Conservation (phyloP, 2,113 vertebrate species). For the Clinocottus analis region DNA sequence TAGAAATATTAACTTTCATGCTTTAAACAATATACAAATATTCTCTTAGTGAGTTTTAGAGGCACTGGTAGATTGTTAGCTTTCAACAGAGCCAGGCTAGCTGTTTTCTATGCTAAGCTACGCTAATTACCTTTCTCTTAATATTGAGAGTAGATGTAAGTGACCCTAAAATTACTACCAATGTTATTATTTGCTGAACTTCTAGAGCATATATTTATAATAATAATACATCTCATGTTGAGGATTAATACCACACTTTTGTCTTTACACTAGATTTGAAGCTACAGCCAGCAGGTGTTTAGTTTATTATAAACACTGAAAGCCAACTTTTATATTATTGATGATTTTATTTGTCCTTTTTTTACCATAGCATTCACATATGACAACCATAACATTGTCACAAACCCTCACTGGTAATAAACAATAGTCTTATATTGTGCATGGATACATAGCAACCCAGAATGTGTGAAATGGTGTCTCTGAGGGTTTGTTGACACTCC, state of each 20-base stretch:
- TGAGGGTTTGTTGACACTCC: constrained; percentile 66
- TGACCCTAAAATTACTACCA: neutral
- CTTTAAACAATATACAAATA: neutral
- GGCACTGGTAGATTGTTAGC: neutral
- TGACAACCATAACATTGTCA: constrained; percentile 6
- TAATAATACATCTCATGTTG: neutral
- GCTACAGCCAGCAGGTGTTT: neutral
- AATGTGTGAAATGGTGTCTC: constrained; percentile 67
- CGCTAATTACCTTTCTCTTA: neutral
- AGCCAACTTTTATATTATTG: neutral
- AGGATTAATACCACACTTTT: neutral
- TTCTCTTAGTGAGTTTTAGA: neutral
- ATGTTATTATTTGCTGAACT: neutral
- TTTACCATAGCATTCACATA: neutral
- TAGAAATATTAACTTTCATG: neutral
- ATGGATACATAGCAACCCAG: constrained; percentile 16
- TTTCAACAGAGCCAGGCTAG: neutral
- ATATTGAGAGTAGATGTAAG: neutral
- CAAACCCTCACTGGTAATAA: constrained; percentile 25
- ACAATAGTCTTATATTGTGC: neutral
- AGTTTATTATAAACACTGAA: neutral
- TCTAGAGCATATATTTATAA: neutral
- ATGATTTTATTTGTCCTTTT: constrained; percentile 7
- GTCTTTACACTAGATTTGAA: neutral
- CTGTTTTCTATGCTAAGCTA: too few relatives aligned